These are phyloP conservation scores for Drosophila hydei DNA, from an alignment of 1,140 invertebrate genomes.

Conservation along the genomic window DNA sequence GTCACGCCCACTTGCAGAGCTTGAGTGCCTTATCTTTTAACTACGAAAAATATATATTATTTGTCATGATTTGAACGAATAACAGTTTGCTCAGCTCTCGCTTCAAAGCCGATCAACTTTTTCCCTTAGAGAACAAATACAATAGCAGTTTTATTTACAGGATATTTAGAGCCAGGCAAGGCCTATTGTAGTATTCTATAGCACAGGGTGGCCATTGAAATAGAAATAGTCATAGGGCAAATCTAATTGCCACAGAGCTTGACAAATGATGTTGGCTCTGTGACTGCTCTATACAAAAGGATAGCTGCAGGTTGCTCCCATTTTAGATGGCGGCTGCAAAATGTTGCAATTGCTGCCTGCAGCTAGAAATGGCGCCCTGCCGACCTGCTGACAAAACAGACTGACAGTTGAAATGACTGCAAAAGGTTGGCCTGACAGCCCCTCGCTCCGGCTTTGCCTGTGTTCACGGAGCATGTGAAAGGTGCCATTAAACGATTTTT, in stretches of 20 bases:
- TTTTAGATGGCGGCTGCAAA: conserved; percentile 37
- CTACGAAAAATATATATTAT: too few species aligned
- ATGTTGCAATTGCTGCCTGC: conserved; percentile 69
- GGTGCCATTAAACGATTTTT: conserved; percentile 84
- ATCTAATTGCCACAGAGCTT: conserved; percentile 79
- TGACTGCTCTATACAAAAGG: conserved; percentile 33
- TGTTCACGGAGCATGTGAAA: conserved; percentile 60
- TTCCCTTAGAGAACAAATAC: background rate
- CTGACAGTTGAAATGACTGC: conserved; percentile 55
- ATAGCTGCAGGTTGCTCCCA: conserved; percentile 16
- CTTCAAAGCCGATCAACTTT: too few species aligned
- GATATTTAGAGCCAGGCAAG: background rate
- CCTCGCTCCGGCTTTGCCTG: background rate
- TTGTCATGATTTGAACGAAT: too few species aligned
- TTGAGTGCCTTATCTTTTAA: too few species aligned
- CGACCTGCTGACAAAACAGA: conserved; percentile 30
- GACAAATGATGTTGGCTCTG: conserved; percentile 73
- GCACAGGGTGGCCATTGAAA: conserved; percentile 22
- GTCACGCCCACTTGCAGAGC: too few species aligned
- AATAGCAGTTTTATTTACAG: background rate
- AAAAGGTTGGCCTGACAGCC: conserved; percentile 32
- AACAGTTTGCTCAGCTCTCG: too few species aligned
- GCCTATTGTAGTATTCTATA: background rate
- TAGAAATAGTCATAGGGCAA: conserved; percentile 59
- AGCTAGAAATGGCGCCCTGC: conserved; percentile 30